These are phyloP conservation scores for Sapajus apella DNA, from an alignment of 2,113 vertebrate genomes.

Conservation along the genomic window DNA sequence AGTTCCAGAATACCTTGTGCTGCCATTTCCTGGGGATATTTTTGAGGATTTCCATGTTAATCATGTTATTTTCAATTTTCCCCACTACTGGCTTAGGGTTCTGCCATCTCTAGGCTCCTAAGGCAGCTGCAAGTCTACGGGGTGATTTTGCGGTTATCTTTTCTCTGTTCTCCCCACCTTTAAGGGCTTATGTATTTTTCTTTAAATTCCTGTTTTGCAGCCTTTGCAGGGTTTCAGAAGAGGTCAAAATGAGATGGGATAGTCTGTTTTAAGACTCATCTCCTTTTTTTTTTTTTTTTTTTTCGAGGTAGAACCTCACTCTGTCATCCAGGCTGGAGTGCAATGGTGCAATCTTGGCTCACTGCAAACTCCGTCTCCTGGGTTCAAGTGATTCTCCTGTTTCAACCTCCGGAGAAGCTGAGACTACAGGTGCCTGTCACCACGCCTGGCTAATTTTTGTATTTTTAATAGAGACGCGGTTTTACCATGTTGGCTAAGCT, in stretches of 20 bases:
- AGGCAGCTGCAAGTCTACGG: neutral
- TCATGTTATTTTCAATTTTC: neutral
- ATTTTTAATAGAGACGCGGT: too few species aligned
- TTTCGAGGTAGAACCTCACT: too few species aligned
- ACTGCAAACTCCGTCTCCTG: too few species aligned
- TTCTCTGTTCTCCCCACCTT: neutral
- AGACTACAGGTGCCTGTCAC: too few species aligned
- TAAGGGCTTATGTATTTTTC: neutral
- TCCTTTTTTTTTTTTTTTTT: too few species aligned
- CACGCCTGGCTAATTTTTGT: too few species aligned
- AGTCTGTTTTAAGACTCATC: neutral
- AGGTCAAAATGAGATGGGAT: neutral
- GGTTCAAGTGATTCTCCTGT: too few species aligned
- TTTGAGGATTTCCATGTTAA: neutral
- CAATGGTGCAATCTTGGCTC: too few species aligned
- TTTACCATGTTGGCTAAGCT: too few species aligned
- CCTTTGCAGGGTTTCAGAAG: neutral
- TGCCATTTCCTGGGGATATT: neutral
- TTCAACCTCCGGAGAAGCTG: too few species aligned
- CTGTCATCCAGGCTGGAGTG: too few species aligned
- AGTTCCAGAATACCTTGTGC: neutral
- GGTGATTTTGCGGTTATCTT: neutral
- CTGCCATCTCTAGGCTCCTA: neutral
- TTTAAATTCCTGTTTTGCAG: neutral
- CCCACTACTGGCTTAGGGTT: neutral